A percentile compares a stretch with the other conserved stretches of the same genome.
phyloP scores from a whole-genome alignment of 2,113 vertebrate genomes.

The Perca schrenkii region DNA sequence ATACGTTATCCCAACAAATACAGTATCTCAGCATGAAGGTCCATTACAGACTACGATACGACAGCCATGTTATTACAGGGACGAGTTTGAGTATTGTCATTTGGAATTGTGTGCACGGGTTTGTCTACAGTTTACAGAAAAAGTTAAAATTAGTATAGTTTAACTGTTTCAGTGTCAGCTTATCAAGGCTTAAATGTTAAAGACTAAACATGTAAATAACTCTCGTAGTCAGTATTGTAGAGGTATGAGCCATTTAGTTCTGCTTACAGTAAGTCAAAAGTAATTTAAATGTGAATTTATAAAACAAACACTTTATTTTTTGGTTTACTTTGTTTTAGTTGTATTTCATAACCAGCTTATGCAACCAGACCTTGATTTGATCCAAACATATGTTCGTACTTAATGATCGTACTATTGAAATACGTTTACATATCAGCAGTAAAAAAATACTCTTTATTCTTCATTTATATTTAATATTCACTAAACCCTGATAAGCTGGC shows the following conservation, averaged over 20 bases:
- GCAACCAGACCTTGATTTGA: slow-evolving; percentile 73
- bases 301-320: slow-evolving; percentile 52
- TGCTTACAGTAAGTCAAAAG: slow-evolving; percentile 48
- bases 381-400: slow-evolving; percentile 59
- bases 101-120: slow-evolving; percentile 56
- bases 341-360: slow-evolving; percentile 75
- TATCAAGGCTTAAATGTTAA: slow-evolving; percentile 72
- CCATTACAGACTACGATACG: too few relatives aligned
- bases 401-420: slow-evolving; percentile 58
- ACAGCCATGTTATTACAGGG: slow-evolving; percentile 51
- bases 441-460: slow-evolving; percentile 58
- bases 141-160: slow-evolving; percentile 39
- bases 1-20: too few relatives aligned
- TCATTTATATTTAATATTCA: slow-evolving; percentile 61
- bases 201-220: slow-evolving; percentile 63
- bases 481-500: slow-evolving; percentile 78
- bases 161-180: slow-evolving; percentile 64
- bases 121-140: slow-evolving; percentile 72
- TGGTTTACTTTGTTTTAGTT: slow-evolving; percentile 52
- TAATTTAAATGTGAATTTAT: slow-evolving; percentile 66
- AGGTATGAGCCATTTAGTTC: slow-evolving; percentile 67
- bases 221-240: slow-evolving; percentile 58
- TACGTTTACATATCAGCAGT: slow-evolving; percentile 65
- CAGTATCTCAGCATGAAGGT: too few relatives aligned
- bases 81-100: slow-evolving; percentile 31